Percentiles rank a stretch among this genome's conserved stretches.
phyloP scores from a whole-genome alignment of 2,113 vertebrate genomes.

The Coturnix japonica region DNA sequence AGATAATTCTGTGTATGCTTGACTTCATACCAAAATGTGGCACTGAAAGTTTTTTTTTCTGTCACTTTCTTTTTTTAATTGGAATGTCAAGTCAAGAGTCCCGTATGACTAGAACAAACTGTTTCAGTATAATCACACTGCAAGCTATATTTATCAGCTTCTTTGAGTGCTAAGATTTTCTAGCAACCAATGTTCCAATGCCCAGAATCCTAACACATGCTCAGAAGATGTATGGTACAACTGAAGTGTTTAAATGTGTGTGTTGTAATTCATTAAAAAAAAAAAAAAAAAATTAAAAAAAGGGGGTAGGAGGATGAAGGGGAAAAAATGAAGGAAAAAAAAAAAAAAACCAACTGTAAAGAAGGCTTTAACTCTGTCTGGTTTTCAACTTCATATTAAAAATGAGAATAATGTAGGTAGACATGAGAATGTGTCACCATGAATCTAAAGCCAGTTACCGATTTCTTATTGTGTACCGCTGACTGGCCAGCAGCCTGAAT shows the following conservation, averaged over 20 bases:
- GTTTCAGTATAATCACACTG: slow-evolving; percentile 54
- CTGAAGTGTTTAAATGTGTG: neutral
- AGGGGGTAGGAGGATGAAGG: too few species aligned
- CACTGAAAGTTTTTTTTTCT: slow-evolving; percentile 28
- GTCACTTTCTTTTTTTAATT: slow-evolving; percentile 48
- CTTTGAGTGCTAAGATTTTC: slow-evolving; percentile 46
- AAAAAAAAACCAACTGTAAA: neutral
- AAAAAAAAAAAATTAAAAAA: neutral
- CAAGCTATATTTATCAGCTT: slow-evolving; percentile 54
- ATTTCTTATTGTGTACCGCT: neutral
- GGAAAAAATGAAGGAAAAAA: neutral
- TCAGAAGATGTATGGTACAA: neutral
- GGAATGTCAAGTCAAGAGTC: slow-evolving; percentile 55
- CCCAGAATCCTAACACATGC: slow-evolving; percentile 27
- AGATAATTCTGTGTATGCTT: slow-evolving; percentile 3
- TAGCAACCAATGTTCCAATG: slow-evolving; percentile 10
- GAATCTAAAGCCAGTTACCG: neutral
- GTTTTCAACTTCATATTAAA: slow-evolving; percentile 9
- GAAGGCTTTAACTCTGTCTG: neutral
- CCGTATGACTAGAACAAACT: slow-evolving; percentile 58
- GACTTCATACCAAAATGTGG: slow-evolving; percentile 3
- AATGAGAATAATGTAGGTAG: neutral
- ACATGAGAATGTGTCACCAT: neutral
- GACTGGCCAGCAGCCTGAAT: neutral
- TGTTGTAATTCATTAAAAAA: neutral